Percentiles rank a stretch among this genome's conserved stretches.
Conservation (phyloP, 2,113 vertebrate genomes). For the Callipepla californica region DNA sequence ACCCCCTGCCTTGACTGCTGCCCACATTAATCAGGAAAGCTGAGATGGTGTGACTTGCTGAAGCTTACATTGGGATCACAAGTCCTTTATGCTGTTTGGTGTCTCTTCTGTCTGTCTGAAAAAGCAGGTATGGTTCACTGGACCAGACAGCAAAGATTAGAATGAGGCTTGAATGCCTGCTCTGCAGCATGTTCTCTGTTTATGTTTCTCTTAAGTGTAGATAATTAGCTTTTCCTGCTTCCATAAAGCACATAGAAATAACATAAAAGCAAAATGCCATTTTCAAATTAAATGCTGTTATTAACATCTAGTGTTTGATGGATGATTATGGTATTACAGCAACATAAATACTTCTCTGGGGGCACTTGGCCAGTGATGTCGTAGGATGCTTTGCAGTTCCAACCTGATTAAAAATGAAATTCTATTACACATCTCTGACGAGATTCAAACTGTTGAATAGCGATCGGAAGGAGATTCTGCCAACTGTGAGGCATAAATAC, state of each 20-base stretch:
- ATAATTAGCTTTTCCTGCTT: background rate
- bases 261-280: constrained; percentile 12
- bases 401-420: constrained; percentile 25
- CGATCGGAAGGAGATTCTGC: background rate
- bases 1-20: background rate
- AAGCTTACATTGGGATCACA: background rate
- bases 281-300: background rate
- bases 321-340: background rate
- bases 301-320: background rate
- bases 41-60: background rate
- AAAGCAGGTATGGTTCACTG: background rate
- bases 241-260: background rate
- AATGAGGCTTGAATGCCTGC: background rate
- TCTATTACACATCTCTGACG: background rate
- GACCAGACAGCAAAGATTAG: background rate
- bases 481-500: background rate
- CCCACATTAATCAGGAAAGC: background rate
- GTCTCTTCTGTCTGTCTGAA: background rate
- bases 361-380: background rate
- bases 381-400: background rate
- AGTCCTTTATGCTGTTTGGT: background rate
- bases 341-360: background rate
- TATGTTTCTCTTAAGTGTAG: background rate
- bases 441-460: background rate
- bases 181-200: background rate